Base-by-base conservation (phyloP, 2,888 invertebrate genomes). In the Lasioglossum leucozonium region DNA sequence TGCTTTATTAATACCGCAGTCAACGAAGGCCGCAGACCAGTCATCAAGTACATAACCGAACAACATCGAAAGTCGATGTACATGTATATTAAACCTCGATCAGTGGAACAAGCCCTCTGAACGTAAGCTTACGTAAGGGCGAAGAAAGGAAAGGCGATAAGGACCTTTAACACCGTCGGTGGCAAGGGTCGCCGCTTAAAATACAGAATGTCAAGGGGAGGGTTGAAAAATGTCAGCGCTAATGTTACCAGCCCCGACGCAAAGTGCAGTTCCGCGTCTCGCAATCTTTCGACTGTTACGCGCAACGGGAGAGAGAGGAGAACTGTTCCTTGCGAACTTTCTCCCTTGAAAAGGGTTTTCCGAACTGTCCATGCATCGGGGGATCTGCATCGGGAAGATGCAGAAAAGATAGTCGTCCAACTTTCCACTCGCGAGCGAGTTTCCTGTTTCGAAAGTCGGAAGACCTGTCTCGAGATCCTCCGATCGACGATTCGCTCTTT, bases 121-220 rank as follows among this genome's bases (percentile, higher is more conserved):
- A n/a, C 58, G 26, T 13, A 13, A 26, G 26, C 47, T 26, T 26
- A 11, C 58, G 18, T 22, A 37, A 67, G 37, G 37, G 37, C 18
- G 67, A 10, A 37, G 37, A n/a, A 37, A 67, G 34, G 51, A 18
- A 4, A 22, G 10, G 11, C 22, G 37, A 67, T 22, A 67, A 67
- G 74, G 74, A 42, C 73, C 51, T 67, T 55, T 11, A 22, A 30
- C 34, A 34, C 37, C n/a, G 51, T 34, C 44, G 18, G 18, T 40
- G 69, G 74, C 76, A 84, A 88, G 88, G 87, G 88, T 88, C 82
- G 76, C 67, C 47, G 80, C 51, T 73, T 78, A 88, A 80, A 85
- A 67, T 88, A 79, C 55, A 40, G 72, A 79, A 73, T 67, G 72
- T 58, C 65, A 55, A 72, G 40, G 67, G 37, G 34, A 30, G 67